Percentiles rank a stretch among this genome's conserved stretches.
Evolutionary conservation across 2,113 vertebrate species (phyloP).

Genomic region (Oryzias curvinotus): DNA sequence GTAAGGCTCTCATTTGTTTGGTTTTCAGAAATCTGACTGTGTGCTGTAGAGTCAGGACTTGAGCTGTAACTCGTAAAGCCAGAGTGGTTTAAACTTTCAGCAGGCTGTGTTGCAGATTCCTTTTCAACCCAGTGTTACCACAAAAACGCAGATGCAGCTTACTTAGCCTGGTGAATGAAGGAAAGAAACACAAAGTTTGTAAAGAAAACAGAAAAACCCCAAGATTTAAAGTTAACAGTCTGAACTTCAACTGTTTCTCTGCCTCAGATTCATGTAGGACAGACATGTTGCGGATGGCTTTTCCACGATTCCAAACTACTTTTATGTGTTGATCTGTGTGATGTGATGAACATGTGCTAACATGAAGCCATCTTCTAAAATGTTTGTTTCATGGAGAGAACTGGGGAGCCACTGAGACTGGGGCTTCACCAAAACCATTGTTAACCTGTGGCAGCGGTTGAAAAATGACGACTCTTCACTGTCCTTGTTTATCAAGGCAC

Average conservation of each 20-base stretch:
- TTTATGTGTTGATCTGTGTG: no score
- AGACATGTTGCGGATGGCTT: neutral
- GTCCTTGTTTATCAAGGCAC: no score
- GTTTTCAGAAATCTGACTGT: neutral
- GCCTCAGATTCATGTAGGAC: neutral
- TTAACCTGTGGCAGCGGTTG: no score
- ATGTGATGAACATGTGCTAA: no score
- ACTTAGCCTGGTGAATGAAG: neutral
- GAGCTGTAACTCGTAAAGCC: neutral
- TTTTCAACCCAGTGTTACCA: neutral
- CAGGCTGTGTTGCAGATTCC: neutral
- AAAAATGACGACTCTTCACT: no score
- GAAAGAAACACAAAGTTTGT: neutral
- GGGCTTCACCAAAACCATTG: no score
- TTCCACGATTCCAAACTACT: neutral
- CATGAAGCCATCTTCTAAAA: no score
- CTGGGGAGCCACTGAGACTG: no score
- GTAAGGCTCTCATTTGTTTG: constrained; percentile 37
- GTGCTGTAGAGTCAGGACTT: neutral
- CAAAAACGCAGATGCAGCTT: neutral
- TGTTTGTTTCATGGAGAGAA: no score
- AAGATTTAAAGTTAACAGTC: neutral
- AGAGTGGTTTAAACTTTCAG: neutral
- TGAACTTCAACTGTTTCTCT: neutral
- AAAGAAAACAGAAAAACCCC: constrained; percentile 14